Base-by-base conservation (phyloP, 1,140 invertebrate genomes). In the Ips typographus region DNA sequence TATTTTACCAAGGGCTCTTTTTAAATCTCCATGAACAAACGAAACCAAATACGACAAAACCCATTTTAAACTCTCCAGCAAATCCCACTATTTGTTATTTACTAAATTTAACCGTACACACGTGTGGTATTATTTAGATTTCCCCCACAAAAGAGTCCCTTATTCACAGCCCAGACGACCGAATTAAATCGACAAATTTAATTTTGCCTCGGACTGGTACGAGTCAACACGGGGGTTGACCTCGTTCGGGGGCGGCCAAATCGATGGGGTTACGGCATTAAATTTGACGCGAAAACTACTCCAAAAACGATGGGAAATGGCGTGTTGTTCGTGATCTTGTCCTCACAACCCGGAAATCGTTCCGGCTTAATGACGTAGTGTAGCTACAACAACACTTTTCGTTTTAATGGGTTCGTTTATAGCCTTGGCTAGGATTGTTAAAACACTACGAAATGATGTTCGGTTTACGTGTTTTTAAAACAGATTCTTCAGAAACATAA, bases 181-280 rank as follows among this genome's bases (percentile, higher is more conserved):
- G 38, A 65, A 65, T 65, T 65, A 65, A 65, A 55, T 22, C 39
- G 40, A 55, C 49, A 55, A 53, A 65, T 42, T 53, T 41, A 55
- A 53, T 65, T 62, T 41, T 39, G n/a, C 51, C n/a, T 55, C 5
- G 40, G 4, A 43, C 47, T 65, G 62, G 62, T 43, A 65, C 62
- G 22, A 42, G 62, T 37, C 55, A 55, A 55, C 62, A 65, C 62
- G 47, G 40, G 36, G 7, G 4, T 8, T 62, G 60, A 47, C 60
- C 60, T n/a, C 47, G 40, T 62, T 53, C 51, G 42, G 5, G 49
- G 40, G 38, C 22, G 22, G 49, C 38, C 47, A n/a, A 49, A 65
- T 65, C 62, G 51, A 65, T 65, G 62, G 8, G 47, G 47, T 65
- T 65, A 55, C 41, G n/a, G 62, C 44, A 51, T 47, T 36, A 62